These are phyloP conservation scores for Apaloderma vittatum DNA, from an alignment of 2,113 vertebrate genomes.

Conservation along the genomic window DNA sequence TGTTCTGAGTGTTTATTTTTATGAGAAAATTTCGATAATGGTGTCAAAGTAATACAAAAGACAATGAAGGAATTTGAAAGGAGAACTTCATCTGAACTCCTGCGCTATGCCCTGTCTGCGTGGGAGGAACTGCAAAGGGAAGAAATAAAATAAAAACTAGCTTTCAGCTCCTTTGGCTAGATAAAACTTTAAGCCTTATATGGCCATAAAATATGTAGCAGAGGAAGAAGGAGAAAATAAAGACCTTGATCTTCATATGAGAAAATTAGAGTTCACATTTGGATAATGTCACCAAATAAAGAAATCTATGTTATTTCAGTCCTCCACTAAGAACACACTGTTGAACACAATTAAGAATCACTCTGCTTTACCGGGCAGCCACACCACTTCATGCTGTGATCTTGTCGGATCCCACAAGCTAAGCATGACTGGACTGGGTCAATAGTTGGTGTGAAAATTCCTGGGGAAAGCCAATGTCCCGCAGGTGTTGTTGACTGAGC, in stretches of 20 bases:
- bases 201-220: neutral
- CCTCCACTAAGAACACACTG: neutral
- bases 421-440: constrained; percentile 31
- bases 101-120: neutral
- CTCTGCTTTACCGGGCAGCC: constrained; percentile 29
- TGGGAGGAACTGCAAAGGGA: neutral
- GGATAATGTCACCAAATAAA: constrained; percentile 40
- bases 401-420: constrained; percentile 33
- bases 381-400: neutral
- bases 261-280: neutral
- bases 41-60: neutral
- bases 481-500: neutral
- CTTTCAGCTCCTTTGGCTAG: neutral
- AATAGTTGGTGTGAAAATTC: neutral
- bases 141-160: neutral
- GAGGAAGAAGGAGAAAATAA: neutral
- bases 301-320: neutral
- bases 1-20: neutral
- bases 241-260: neutral
- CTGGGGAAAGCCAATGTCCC: neutral
- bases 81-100: neutral
- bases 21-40: neutral
- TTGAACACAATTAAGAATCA: constrained; percentile 19
- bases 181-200: constrained; percentile 6
- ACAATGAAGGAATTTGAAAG: neutral